Evolutionary conservation across 2,797 vertebrate genomes (phyloP), one percentile per base, ranked within the genome.

Genomic region (Tolypeutes matacus): DNA sequence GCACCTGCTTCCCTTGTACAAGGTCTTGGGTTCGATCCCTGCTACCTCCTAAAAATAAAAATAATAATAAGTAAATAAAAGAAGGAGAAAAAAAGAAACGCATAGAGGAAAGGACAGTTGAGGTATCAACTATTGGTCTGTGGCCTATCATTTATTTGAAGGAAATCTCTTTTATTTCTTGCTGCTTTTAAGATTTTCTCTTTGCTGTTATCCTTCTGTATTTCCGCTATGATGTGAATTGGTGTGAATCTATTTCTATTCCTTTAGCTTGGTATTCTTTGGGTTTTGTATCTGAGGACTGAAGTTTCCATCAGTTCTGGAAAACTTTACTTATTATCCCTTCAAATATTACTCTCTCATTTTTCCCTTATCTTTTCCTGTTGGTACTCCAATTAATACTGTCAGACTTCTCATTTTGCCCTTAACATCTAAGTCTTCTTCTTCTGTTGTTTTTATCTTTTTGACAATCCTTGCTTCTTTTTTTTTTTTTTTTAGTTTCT

Each of bases 371-470:
- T 73, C 17, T 82, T 83, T 21, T 88, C 46, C 34, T 67, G 23
- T 88, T 58, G 39, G 31, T 56, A 88, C 82, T 73, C 17, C 23
- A 93, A 76, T 89, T 67, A 83, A 67, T 67, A 49, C 20, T 83
- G 27, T 58, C 65, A 67, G 9, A 13, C 8, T 83, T 83, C 49
- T 94, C 27, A 69, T 77, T 84, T 89, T 84, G 60, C 60, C 51
- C 5, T 69, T 62, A 21, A 67, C 29, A 76, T 83, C 25, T 60
- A 51, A 60, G 60, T n/a, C 17, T 84, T 77, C 69, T 62, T 73
- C 18, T 70, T 60, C 46, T 46, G 46, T 29, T 62, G 7, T 77
- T 51, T 25, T 70, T 18, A 53, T 46, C 20, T n/a, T 53, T 77
- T 36, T 70, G 69, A 27, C 23, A 6, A 46, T 65, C 49, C 25